Evolutionary conservation across 2,797 vertebrate genomes (phyloP), one percentile per base, ranked within the genome.

Genomic region (Glyptemys insculpta): DNA sequence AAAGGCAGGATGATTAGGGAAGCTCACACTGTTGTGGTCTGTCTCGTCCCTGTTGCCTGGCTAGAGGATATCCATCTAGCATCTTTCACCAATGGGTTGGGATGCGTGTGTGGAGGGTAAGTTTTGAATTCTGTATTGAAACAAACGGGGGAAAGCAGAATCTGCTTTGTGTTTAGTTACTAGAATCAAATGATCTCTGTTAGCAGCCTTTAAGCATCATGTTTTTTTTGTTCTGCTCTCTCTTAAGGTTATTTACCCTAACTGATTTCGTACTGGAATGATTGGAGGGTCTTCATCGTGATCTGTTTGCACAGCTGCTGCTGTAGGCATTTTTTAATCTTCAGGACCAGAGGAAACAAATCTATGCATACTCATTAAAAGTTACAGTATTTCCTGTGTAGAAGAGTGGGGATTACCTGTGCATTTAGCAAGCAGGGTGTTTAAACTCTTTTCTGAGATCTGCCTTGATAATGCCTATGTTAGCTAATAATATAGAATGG

Each of bases 371-470:
- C 80, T 82, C 86, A 89, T 74, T 92, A 91, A 95, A 85, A 95
- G 84, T 88, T 0, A 1, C 85, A 44, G 14, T 15, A 86, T 90
- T 96, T 89, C 94, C 95, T 91, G 88, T 85, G 62, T 54, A 54
- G 92, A 86, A 91, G 92, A 50, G 59, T 10, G 2, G 87, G 88
- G 96, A 97, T 97, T 97, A 97, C 89, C 87, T 83, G 90, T 92
- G 92, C 88, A 81, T 83, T 97, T 95, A 93, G 90, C 86, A 52
- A 83, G 59, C 93, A 89, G 81, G 85, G 92, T 94, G 87, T 86
- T 91, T 76, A 90, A 95, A 95, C 85, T 92, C 52, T 96, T 96
- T 96, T 97, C 97, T 96, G 41, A 15, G 16, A 87, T 96, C 86
- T 96, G 92, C 88, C 86, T 86, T 88, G 96, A 91, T 87, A 54